Percentiles rank a stretch among this genome's conserved stretches.
phyloP scores from a whole-genome alignment of 30 jellyfish, hydroid and myxozoan genomes.

The Aurelia sp. region DNA sequence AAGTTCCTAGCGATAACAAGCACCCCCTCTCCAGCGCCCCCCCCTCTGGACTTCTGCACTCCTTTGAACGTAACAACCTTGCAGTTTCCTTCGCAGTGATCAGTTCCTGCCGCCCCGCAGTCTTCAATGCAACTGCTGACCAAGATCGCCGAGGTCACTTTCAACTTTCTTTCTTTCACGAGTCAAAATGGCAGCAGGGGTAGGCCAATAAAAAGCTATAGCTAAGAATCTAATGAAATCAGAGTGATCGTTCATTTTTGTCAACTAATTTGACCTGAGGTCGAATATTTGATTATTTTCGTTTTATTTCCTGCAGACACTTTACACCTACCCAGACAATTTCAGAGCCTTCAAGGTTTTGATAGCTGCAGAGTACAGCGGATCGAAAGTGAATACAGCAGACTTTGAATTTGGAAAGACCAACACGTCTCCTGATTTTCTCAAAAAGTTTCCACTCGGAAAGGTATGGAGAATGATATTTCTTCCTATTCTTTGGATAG shows the following conservation, averaged over 20 bases:
- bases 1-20: no score
- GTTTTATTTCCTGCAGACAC: conserved; percentile 64
- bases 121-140: background rate
- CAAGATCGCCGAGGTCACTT: background rate
- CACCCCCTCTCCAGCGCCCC: no score
- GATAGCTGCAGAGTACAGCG: conserved; percentile 98
- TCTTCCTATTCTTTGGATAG: no score
- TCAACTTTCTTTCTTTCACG: background rate
- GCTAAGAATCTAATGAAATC: no score
- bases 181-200: conserved; percentile 78
- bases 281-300: background rate
- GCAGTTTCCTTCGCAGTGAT: background rate
- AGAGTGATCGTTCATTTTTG: background rate
- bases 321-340: conserved; percentile 89
- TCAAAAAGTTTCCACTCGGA: conserved; percentile 96
- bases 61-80: no score
- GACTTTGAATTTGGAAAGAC: conserved; percentile 90
- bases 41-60: no score
- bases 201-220: background rate
- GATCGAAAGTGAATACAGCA: conserved; percentile 70
- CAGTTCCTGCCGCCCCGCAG: background rate
- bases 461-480: conserved; percentile 45
- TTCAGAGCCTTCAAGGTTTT: conserved; percentile 82
- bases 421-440: conserved; percentile 73
- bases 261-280: background rate